Conservation (phyloP, 2,888 invertebrate species). For the Allolobophora icterica region DNA sequence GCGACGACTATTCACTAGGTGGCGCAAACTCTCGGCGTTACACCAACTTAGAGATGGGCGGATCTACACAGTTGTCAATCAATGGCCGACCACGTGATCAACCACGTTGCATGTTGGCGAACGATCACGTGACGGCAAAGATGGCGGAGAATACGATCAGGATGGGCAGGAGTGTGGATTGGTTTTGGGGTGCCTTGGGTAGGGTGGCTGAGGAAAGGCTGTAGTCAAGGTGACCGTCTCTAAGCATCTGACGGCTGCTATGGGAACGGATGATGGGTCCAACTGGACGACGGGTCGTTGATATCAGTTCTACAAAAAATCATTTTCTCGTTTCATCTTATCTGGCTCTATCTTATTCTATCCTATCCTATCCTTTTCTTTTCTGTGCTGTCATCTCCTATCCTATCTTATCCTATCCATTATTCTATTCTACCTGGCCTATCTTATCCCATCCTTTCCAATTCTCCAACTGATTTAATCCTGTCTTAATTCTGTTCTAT, state of each 20-base stretch:
- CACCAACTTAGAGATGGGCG: too few species aligned
- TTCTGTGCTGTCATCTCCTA: background rate
- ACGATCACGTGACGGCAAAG: background rate
- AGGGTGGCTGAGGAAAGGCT: background rate
- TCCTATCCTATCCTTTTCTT: background rate
- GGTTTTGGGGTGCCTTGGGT: background rate
- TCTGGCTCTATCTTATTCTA: background rate
- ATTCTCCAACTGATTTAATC: too few species aligned
- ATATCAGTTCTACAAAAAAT: background rate
- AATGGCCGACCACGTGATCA: background rate
- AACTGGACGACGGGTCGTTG: background rate
- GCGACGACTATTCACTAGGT: background rate
- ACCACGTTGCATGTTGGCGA: background rate
- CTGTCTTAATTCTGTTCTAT: too few species aligned
- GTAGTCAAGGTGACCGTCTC: constrained; percentile 9
- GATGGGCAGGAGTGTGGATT: background rate
- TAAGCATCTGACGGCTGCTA: background rate
- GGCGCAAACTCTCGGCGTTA: background rate
- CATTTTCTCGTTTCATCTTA: background rate
- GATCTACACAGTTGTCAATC: background rate
- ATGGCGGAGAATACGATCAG: background rate
- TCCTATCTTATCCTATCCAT: background rate
- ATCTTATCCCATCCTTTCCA: too few species aligned
- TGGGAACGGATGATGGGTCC: background rate
- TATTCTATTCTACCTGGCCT: too few species aligned